Evolutionary conservation across 2,888 invertebrate genomes (phyloP).

Genomic region (Lasioglossum vierecki): DNA sequence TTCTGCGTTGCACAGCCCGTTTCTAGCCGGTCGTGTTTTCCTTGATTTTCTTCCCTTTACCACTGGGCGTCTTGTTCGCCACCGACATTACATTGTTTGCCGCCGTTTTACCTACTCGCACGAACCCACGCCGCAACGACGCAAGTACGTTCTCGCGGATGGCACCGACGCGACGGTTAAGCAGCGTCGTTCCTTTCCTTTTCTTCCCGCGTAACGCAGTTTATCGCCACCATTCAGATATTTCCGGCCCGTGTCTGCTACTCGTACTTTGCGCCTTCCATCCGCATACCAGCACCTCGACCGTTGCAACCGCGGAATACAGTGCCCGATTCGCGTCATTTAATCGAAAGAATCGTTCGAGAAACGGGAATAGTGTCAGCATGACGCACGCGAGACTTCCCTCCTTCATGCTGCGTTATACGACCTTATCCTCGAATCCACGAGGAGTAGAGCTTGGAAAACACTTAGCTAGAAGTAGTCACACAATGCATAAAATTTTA

Average conservation of each 20-base stretch:
- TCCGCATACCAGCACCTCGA: neutral
- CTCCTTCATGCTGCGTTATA: neutral
- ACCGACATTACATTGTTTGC: neutral
- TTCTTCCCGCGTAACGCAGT: conserved; percentile 1
- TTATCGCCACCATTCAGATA: conserved; percentile 3
- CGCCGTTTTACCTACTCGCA: neutral
- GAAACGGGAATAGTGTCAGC: conserved; percentile 2
- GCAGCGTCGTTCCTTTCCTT: neutral
- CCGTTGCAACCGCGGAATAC: neutral
- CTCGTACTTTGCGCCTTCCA: neutral
- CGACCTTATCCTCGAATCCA: neutral
- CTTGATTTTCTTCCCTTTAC: neutral
- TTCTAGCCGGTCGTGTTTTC: neutral
- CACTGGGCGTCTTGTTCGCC: neutral
- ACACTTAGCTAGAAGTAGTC: neutral
- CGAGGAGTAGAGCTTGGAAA: neutral
- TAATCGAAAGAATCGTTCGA: conserved; percentile 11
- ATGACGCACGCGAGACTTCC: neutral
- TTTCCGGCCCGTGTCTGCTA: neutral
- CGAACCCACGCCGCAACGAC: neutral
- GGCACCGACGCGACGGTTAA: neutral
- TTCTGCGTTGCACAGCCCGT: neutral
- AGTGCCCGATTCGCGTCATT: neutral
- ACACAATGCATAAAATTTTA: neutral
- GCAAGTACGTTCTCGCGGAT: neutral